Evolutionary conservation across 2,113 vertebrate genomes (phyloP), one percentile per base, ranked within the genome.

Genomic region (Pelobates fuscus): DNA sequence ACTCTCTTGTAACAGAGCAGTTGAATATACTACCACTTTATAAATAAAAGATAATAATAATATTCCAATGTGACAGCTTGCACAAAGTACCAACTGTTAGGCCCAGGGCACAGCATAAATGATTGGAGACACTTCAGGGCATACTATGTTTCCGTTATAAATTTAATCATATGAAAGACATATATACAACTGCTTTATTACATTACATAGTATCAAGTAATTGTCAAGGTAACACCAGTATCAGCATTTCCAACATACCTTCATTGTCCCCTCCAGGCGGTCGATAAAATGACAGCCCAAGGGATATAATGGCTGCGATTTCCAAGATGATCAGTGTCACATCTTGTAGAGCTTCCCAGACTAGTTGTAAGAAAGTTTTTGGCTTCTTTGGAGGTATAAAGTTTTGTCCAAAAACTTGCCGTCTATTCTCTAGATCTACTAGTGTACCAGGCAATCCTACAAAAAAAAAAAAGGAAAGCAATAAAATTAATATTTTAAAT

Each of bases 361-460:
- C 95, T 80, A 99, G 93, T 86, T 99, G 94, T 87, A 99, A 86
- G 92, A 99, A 99, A 78, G 97, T 99, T 96, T 99, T 99, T 94
- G 97, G 95, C 95, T 95, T 99, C 92, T 99, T 99, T 90, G 97
- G 97, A 96, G 97, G 97, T 95, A 99, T 99, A 88, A 98, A 91
- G 91, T 99, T 99, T 92, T 87, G 83, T 83, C 97, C 97, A 85
- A 90, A 99, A 87, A 94, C 83, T 90, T 95, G 95, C 94, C 85
- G 96, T 88, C 97, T 95, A 84, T 98, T 98, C 84, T 98, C 96
- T 85, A 99, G 86, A 86, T 99, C 97, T 79, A 88, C 79, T 81
- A 89, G 86, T n/a, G 87, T 90, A 71, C 94, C 96, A 0, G 91
- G 84, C 81, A 98, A 92, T 83, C 97, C 97, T 99, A 88, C 8